These are phyloP conservation scores for Mormyrus proboscirostris DNA, from an alignment of 2,797 vertebrate species.

Conservation along the genomic window DNA sequence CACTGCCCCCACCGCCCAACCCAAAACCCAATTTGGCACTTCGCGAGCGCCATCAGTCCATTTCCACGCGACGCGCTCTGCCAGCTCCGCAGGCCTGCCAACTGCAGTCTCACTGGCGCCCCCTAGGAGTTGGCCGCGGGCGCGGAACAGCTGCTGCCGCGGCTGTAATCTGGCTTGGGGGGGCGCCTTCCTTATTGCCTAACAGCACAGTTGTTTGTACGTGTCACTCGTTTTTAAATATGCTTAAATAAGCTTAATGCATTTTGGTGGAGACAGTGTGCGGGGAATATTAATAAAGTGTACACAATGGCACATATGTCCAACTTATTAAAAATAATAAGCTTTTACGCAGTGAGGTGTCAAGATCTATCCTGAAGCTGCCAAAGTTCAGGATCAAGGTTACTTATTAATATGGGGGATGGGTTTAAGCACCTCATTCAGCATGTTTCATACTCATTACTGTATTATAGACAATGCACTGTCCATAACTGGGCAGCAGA, in stretches of 20 bases:
- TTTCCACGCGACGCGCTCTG: background rate
- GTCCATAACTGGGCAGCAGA: background rate
- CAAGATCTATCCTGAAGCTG: background rate
- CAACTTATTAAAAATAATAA: slow-evolving; percentile 5
- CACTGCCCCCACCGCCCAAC: background rate
- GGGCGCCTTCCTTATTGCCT: background rate
- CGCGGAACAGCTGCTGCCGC: background rate
- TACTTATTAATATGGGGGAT: background rate
- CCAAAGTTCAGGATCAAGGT: background rate
- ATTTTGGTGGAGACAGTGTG: background rate
- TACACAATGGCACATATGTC: background rate
- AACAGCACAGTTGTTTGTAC: slow-evolving; percentile 3
- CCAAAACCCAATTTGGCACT: background rate
- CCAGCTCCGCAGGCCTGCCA: background rate
- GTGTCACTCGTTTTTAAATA: slow-evolving; percentile 11
- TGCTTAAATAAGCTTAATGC: slow-evolving; percentile 11
- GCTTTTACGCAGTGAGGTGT: background rate
- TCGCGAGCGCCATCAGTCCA: background rate
- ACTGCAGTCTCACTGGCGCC: background rate
- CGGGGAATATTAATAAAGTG: background rate
- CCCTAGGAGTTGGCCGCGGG: background rate
- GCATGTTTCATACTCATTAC: background rate
- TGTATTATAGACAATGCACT: background rate
- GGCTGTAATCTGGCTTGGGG: background rate
- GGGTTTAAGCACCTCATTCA: background rate